phyloP scores from a whole-genome alignment of 1,140 invertebrate species.

The Samia ricini region DNA sequence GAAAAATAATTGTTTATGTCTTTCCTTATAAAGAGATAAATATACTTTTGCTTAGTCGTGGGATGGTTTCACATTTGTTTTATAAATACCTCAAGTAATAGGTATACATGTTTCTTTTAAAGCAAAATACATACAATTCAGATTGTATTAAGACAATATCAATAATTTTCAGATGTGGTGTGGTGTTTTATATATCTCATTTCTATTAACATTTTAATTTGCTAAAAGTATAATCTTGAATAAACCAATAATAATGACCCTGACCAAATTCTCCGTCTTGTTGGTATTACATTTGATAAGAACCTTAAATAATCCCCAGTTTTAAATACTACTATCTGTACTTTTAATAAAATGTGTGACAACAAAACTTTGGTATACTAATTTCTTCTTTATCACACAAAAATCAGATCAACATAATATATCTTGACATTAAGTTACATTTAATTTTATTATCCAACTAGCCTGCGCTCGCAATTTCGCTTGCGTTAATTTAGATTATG shows the following conservation, averaged over 20 bases:
- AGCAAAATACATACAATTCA: no score
- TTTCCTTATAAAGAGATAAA: not conserved
- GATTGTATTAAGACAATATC: no score
- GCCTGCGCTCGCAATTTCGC: no score
- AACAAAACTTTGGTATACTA: not conserved
- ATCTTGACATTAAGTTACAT: not conserved
- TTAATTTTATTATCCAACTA: not conserved
- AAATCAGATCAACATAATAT: not conserved
- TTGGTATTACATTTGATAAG: not conserved
- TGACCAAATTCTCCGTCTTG: not conserved
- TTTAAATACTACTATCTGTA: not conserved
- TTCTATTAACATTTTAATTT: not conserved
- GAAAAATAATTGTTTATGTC: not conserved
- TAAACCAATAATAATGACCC: not conserved
- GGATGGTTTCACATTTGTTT: not conserved
- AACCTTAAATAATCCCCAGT: not conserved
- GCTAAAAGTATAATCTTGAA: not conserved
- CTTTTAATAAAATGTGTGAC: not conserved
- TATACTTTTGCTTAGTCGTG: not conserved
- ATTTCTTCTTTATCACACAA: not conserved
- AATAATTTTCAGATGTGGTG: no score
- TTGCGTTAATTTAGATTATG: no score
- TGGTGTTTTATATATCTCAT: no score
- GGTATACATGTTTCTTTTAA: no score
- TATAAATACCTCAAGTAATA: no score